phyloP scores from a whole-genome alignment of 64 coral and sea anemone species.

The Dendronephthya gigantea region DNA sequence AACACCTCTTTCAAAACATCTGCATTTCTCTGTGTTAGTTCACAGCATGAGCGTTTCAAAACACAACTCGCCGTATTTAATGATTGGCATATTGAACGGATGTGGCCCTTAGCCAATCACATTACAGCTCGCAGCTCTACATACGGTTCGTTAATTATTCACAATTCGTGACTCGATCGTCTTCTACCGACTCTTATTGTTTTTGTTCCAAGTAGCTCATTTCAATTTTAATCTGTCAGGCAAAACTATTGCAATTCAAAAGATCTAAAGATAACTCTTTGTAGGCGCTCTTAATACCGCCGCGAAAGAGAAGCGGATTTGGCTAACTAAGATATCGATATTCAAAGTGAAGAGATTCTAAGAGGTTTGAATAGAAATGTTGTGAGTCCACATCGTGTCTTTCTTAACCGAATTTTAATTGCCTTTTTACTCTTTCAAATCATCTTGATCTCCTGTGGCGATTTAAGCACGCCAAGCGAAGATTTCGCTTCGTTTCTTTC shows the following conservation, averaged over 20 bases:
- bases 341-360: neutral
- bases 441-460: neutral
- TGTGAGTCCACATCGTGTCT: neutral
- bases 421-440: conserved; percentile 15
- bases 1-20: conserved; percentile 26
- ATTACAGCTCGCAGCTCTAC: neutral
- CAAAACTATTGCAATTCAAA: neutral
- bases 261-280: conserved; percentile 19
- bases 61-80: conserved; percentile 14
- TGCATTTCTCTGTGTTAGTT: conserved; percentile 16
- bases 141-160: conserved; percentile 7
- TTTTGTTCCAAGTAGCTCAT: neutral
- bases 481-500: neutral
- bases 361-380: neutral
- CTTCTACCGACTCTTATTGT: conserved; percentile 8
- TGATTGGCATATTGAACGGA: conserved; percentile 26
- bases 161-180: neutral
- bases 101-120: neutral
- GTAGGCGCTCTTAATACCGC: neutral
- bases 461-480: neutral
- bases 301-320: neutral
- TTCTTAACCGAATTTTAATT: conserved; percentile 17
- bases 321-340: neutral
- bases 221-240: conserved; percentile 9
- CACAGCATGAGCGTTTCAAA: conserved; percentile 22